phyloP scores from a whole-genome alignment of 2,888 invertebrate species.

The Lomographa bimaculata region DNA sequence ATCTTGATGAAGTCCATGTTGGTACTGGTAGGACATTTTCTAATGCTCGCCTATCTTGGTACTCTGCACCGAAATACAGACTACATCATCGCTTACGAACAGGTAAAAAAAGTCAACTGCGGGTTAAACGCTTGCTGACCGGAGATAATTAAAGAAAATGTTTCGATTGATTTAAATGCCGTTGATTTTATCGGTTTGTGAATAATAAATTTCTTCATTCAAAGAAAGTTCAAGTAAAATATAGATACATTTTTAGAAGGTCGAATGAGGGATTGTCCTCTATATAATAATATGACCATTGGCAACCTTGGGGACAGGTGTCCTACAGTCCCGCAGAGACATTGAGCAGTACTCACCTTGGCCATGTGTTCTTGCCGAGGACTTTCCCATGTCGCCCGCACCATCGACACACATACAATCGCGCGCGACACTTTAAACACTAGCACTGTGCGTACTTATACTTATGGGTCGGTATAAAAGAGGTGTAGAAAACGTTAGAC shows the following conservation, averaged over 20 bases:
- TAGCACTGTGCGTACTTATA: constrained; percentile 74
- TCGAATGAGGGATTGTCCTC: constrained; percentile 18
- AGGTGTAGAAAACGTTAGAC: constrained; percentile 79
- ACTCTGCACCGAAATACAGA: too few species aligned
- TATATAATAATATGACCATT: constrained; percentile 28
- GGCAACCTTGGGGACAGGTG: constrained; percentile 56
- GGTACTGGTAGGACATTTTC: too few species aligned
- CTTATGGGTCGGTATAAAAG: constrained; percentile 79
- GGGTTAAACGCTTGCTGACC: too few species aligned
- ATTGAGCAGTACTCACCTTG: constrained; percentile 71
- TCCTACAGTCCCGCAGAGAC: constrained; percentile 45
- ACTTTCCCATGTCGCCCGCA: constrained; percentile 84
- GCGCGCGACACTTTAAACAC: constrained; percentile 68
- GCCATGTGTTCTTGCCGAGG: constrained; percentile 84
- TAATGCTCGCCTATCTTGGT: too few species aligned
- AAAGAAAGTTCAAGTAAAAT: too few species aligned
- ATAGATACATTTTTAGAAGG: constrained; percentile 26
- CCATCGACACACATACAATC: constrained; percentile 79
- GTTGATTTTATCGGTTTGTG: too few species aligned
- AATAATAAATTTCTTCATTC: too few species aligned
- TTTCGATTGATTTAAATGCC: too few species aligned
- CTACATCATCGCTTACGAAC: too few species aligned
- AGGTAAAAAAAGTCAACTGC: too few species aligned
- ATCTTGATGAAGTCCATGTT: too few species aligned
- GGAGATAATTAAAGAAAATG: too few species aligned